Evolutionary conservation across 1,140 invertebrate genomes (phyloP).

Genomic region (Sycobia sp.): DNA sequence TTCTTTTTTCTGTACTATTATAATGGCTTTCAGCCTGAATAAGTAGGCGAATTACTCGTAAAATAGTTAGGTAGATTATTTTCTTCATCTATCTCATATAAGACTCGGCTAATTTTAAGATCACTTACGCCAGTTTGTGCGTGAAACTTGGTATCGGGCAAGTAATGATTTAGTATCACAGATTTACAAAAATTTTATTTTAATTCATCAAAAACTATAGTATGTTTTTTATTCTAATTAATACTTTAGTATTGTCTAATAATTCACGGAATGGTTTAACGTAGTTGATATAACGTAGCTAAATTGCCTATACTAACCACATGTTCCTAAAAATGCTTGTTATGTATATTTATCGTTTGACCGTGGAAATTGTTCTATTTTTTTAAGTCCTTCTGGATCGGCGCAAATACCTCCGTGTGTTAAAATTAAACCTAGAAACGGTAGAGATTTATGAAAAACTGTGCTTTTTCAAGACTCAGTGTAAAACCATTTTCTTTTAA

Average conservation of each 20-base stretch:
- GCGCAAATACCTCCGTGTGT: neutral
- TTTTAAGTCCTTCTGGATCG: too few species aligned
- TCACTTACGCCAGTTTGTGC: neutral
- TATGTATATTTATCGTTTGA: too few species aligned
- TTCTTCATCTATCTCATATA: slow-evolving; percentile 10
- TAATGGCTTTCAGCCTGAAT: neutral
- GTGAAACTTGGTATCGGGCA: neutral
- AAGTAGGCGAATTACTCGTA: neutral
- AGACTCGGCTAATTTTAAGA: neutral
- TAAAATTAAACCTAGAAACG: too few species aligned
- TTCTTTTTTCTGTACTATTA: neutral
- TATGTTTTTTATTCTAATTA: neutral
- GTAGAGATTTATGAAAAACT: slow-evolving; percentile 2
- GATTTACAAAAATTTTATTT: too few species aligned
- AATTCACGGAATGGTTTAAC: too few species aligned
- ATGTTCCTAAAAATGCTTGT: too few species aligned
- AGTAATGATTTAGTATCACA: too few species aligned
- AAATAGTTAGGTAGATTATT: neutral
- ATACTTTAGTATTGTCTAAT: neutral
- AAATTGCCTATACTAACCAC: slow-evolving; percentile 16
- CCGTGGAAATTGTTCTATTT: too few species aligned
- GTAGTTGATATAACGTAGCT: neutral
- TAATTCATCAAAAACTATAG: too few species aligned
- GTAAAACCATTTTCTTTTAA: too few species aligned
- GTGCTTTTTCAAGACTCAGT: slow-evolving; percentile 11